A percentile compares a stretch with the other conserved stretches of the same genome.
Conservation (phyloP, 2,888 invertebrate species). For the Temnothorax ravouxi region DNA sequence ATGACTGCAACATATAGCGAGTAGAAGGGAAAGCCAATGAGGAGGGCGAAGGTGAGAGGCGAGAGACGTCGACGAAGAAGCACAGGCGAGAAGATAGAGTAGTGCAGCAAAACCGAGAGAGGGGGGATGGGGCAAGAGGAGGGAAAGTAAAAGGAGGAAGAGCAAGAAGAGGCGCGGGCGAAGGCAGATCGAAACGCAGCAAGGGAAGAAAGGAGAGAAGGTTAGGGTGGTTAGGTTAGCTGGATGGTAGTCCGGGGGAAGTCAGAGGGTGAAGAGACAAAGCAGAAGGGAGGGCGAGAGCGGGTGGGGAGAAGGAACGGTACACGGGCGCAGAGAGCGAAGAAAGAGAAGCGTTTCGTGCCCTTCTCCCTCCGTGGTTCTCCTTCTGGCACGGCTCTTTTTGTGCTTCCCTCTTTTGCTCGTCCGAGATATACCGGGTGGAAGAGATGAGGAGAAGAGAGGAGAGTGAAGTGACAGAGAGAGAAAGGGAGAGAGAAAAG, state of each 20-base stretch:
- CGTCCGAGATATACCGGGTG: conserved; percentile 52
- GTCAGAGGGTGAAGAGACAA: conserved; percentile 69
- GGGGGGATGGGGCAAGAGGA: conserved; percentile 25
- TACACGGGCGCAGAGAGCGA: conserved; percentile 52
- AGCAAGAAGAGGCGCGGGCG: conserved; percentile 68
- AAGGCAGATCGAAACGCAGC: conserved; percentile 73
- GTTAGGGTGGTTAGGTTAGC: conserved; percentile 70
- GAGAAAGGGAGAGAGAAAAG: conserved; percentile 38
- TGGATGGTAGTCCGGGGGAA: conserved; percentile 63
- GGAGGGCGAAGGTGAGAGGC: conserved; percentile 71
- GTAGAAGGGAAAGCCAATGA: conserved; percentile 52
- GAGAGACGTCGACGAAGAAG: conserved; percentile 61
- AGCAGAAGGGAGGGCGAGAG: conserved; percentile 57
- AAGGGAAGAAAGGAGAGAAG: conserved; percentile 70
- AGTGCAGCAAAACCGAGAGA: conserved; percentile 55
- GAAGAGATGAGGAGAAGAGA: conserved; percentile 51
- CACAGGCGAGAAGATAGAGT: conserved; percentile 68
- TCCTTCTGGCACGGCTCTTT: conserved; percentile 53
- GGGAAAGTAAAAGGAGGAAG: conserved; percentile 63
- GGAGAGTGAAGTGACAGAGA: conserved; percentile 32
- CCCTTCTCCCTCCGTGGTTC: conserved; percentile 52
- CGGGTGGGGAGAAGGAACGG: conserved; percentile 49
- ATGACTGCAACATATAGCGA: conserved; percentile 25
- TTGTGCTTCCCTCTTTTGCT: conserved; percentile 55
- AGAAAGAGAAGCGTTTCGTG: conserved; percentile 69